phyloP scores from a whole-genome alignment of 2,888 invertebrate genomes.

The Drosophila engyochracea region DNA sequence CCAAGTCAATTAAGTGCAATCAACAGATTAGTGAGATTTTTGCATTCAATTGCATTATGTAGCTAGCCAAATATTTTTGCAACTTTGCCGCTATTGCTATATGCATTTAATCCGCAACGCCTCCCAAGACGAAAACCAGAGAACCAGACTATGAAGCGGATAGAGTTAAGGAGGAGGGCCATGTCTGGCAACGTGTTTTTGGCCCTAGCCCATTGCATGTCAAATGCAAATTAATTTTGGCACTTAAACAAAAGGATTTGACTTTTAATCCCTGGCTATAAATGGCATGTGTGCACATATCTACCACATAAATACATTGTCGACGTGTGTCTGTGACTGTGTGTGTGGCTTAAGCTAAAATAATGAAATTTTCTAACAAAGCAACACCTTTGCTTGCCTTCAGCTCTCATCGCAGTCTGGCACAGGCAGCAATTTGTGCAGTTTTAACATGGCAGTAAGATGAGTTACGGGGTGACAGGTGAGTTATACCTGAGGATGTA shows the following conservation, averaged over 20 bases:
- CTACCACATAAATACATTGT: constrained; percentile 59
- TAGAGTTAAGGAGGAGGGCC: neutral
- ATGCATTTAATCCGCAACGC: constrained; percentile 35
- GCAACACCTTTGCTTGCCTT: constrained; percentile 71
- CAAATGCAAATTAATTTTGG: constrained; percentile 81
- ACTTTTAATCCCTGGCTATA: constrained; percentile 81
- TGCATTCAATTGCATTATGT: constrained; percentile 71
- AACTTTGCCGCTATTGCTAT: constrained; percentile 19
- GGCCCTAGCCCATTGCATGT: constrained; percentile 73
- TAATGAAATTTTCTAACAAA: constrained; percentile 79
- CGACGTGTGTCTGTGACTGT: constrained; percentile 15
- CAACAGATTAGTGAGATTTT: constrained; percentile 77
- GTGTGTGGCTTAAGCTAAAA: constrained; percentile 73
- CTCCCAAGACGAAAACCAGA: constrained; percentile 34
- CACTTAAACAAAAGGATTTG: constrained; percentile 80
- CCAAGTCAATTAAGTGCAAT: constrained; percentile 80
- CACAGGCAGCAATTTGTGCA: constrained; percentile 68
- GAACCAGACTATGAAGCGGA: constrained; percentile 15
- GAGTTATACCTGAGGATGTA: constrained; percentile 27
- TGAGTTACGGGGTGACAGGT: constrained; percentile 12
- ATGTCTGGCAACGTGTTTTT: constrained; percentile 71
- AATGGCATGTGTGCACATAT: constrained; percentile 76
- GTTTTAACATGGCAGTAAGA: constrained; percentile 41
- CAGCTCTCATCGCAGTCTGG: constrained; percentile 57
- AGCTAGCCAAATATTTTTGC: constrained; percentile 57